Conservation (phyloP, 2,797 vertebrate species). For the Tarsius wallacei region DNA sequence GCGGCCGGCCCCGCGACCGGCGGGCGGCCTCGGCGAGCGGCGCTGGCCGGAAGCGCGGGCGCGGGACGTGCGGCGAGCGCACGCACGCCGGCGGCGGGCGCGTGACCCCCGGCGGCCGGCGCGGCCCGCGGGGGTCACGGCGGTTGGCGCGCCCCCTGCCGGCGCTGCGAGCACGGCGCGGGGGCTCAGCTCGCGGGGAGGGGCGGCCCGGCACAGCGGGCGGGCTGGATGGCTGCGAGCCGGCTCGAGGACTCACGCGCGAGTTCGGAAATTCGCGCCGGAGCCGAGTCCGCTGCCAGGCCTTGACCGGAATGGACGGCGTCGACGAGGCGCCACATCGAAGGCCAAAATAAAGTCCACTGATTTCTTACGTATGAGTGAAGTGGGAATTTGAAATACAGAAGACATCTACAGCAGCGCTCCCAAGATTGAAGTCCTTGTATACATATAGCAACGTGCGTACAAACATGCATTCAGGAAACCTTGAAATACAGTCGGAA, state of each 20-base stretch:
- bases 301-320: background rate
- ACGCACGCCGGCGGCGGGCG: no score
- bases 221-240: background rate
- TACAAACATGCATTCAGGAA: background rate
- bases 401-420: background rate
- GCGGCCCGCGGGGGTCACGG: background rate
- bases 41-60: no score
- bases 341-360: background rate
- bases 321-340: background rate
- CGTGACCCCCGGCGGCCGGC: background rate
- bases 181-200: background rate
- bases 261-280: background rate
- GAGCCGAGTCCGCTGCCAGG: background rate
- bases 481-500: background rate
- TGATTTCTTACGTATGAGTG: background rate
- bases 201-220: accelerated
- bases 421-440: background rate
- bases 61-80: no score
- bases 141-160: background rate
- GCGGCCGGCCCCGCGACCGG: no score
- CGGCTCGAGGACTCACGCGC: background rate
- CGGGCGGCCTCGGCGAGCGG: no score
- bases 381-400: background rate
- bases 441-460: background rate
- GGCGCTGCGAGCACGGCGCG: background rate